Evolutionary conservation across 1,140 invertebrate species (phyloP), one percentile per base, ranked within the genome.

Genomic region (Bombus huntii): DNA sequence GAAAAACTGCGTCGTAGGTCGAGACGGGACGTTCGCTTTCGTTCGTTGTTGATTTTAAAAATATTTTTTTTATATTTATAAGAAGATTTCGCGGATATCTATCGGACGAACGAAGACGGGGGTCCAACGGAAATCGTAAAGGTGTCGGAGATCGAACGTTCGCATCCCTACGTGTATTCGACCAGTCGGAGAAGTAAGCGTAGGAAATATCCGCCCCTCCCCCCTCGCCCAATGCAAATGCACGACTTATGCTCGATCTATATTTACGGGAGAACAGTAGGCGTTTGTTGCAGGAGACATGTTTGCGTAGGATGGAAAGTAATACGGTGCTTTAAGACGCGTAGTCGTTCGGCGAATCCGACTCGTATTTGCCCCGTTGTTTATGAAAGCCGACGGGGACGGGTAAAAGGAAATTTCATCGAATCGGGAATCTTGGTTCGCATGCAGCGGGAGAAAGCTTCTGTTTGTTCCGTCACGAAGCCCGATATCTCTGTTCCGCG

Each of bases 401-500:
- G 1, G 25, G 25, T 12, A 42, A 10, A 72, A 13, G 34, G 70
- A 37, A 44, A 73, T 81, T 81, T 39, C 68, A 37, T 81, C 25
- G 37, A 53, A 25, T 80, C 42, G 15, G 47, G 28, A 81, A 25
- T 62, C 12, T 28, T 2, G 59, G 28, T 25, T 13, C 15, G 18
- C 31, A 0, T 18, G n/a, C n/a, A 65, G 13, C 9, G 1, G 22
- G 0, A 15, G n/a, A 10, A 59, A 53, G 81, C 44, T 8, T 37
- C 39, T 47, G 81, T 76, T 83, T 65, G 72, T 59, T 39, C 72
- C 31, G 13, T 4, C 15, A 10, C 15, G 31, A 6, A 44, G 39
- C n/a, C 18, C 81, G 66, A 76, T 83, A 66, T 66, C 75, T 62
- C 81, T 25, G 25, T 13, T 44, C 44, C n/a, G 59, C 53, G 66